Evolutionary conservation across 1,140 invertebrate genomes (phyloP).

Genomic region (Drosophila cardini): DNA sequence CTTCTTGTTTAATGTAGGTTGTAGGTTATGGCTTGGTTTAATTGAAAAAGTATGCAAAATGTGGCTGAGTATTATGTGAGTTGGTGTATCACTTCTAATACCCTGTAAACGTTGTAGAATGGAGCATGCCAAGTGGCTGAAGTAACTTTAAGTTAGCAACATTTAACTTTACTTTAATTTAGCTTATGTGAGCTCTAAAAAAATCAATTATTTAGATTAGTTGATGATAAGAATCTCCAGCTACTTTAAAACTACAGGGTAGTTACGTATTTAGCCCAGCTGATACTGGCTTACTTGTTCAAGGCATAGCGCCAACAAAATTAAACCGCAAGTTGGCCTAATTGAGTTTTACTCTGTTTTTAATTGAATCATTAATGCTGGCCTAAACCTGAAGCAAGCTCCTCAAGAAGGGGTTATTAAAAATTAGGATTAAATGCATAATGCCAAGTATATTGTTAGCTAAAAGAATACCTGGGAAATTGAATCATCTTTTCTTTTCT

Average conservation of each 20-base stretch:
- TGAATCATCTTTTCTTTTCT: background rate
- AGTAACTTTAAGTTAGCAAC: background rate
- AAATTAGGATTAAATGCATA: conserved; percentile 15
- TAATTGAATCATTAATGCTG: conserved; percentile 43
- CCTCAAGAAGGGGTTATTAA: conserved; percentile 16
- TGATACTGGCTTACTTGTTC: background rate
- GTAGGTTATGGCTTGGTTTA: conserved; percentile 43
- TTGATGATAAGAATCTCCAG: background rate
- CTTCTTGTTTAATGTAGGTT: conserved; percentile 21
- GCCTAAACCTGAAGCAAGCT: background rate
- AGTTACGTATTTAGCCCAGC: background rate
- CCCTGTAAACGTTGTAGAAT: background rate
- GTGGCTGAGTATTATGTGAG: conserved; percentile 3
- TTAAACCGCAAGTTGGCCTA: conserved; percentile 21
- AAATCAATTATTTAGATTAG: background rate
- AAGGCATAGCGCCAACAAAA: conserved; percentile 8
- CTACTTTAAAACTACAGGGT: background rate
- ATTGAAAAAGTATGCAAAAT: conserved; percentile 61
- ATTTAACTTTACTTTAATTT: no score
- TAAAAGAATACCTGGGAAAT: conserved; percentile 3
- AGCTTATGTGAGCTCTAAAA: no score
- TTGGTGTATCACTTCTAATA: conserved; percentile 4
- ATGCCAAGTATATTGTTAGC: background rate
- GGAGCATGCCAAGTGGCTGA: background rate
- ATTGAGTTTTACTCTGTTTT: conserved; percentile 47